Percentiles rank a stretch among this genome's conserved stretches.
Conservation (phyloP, 2,888 invertebrate genomes). For the Sarcophaga variegata region DNA sequence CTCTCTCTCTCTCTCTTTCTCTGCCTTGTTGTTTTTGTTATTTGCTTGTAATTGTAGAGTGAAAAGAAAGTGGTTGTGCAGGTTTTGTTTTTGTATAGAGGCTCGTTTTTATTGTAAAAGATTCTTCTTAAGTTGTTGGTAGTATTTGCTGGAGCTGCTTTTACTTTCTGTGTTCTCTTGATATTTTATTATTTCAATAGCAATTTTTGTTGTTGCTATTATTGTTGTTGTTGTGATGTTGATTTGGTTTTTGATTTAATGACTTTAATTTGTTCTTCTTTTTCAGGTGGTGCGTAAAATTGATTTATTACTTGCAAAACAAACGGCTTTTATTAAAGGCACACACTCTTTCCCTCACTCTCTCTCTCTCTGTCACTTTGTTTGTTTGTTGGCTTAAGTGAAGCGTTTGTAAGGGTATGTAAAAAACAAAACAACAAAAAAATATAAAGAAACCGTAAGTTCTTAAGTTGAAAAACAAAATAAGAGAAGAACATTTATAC, state of each 20-base stretch:
- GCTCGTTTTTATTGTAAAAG: conserved; percentile 1
- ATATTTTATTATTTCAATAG: conserved; percentile 35
- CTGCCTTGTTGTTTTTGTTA: conserved; percentile 23
- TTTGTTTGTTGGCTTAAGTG: background rate
- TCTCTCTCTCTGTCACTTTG: background rate
- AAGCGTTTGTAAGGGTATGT: conserved; percentile 23
- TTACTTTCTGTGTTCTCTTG: background rate
- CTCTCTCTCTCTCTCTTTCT: conserved; percentile 7
- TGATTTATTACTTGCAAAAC: conserved; percentile 70
- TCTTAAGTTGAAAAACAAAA: no score
- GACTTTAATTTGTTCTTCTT: conserved; percentile 69
- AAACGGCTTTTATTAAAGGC: background rate
- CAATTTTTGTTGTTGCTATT: conserved; percentile 68
- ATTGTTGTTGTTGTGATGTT: conserved; percentile 47
- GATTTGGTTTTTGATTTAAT: conserved; percentile 68
- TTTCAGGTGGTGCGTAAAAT: conserved; percentile 71
- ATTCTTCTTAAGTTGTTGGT: background rate
- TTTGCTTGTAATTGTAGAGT: conserved; percentile 29
- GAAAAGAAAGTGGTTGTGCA: conserved; percentile 11
- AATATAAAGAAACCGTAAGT: background rate
- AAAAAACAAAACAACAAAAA: conserved; percentile 21
- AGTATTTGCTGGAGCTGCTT: background rate
- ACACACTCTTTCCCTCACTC: background rate
- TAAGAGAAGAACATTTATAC: conserved; percentile 18
- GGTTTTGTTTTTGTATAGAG: conserved; percentile 33